Conservation (phyloP, 2,113 vertebrate species). For the Leuciscus idus region DNA sequence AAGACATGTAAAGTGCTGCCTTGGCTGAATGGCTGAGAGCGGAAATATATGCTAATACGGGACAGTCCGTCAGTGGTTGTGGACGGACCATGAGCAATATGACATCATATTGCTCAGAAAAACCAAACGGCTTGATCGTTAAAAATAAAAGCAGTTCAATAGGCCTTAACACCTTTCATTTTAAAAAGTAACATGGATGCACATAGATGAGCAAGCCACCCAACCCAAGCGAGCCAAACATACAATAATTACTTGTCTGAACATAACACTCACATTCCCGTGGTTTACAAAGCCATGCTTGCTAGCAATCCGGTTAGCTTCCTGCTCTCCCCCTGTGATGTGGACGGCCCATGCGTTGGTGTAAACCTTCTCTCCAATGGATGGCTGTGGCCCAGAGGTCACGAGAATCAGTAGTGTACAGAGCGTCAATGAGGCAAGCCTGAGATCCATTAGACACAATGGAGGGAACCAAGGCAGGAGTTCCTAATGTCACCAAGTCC, state of each 20-base stretch:
- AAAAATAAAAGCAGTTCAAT: neutral
- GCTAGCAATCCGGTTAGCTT: slow-evolving; percentile 82
- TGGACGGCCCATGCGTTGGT: slow-evolving; percentile 96
- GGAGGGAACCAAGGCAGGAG: slow-evolving; percentile 67
- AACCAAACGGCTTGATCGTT: too few species aligned
- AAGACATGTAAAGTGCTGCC: too few species aligned
- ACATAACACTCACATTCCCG: slow-evolving; percentile 81
- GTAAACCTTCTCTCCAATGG: slow-evolving; percentile 80
- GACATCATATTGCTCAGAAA: too few species aligned
- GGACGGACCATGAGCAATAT: too few species aligned
- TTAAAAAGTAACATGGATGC: neutral
- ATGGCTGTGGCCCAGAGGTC: slow-evolving; percentile 72
- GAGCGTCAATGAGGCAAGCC: slow-evolving; percentile 70
- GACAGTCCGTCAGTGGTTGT: too few species aligned
- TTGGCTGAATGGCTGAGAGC: too few species aligned
- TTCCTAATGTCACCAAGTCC: slow-evolving; percentile 64
- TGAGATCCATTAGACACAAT: slow-evolving; percentile 65
- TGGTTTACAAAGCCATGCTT: slow-evolving; percentile 93
- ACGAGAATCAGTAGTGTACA: slow-evolving; percentile 80
- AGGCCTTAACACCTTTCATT: neutral
- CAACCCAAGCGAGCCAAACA: neutral
- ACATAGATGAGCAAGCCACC: too few species aligned
- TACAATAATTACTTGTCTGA: neutral
- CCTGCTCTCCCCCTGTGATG: slow-evolving; percentile 80
- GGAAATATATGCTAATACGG: too few species aligned